Conservation (phyloP, 2,113 vertebrate species). For the Halcyon malimbica region DNA sequence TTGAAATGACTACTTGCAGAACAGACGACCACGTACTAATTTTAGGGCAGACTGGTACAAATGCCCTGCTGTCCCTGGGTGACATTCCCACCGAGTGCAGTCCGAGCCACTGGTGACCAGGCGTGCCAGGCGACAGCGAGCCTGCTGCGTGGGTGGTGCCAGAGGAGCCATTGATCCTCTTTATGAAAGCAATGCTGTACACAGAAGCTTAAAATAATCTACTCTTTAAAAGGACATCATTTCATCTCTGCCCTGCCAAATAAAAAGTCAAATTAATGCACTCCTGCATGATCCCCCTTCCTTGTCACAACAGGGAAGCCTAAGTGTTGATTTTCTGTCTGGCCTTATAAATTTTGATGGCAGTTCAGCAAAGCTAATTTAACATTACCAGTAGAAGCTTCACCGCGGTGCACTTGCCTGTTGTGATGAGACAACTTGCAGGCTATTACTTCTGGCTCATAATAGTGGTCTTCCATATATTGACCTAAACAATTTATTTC, state of each 20-base stretch:
- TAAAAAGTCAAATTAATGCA: slow-evolving; percentile 8
- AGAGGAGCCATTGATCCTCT: slow-evolving; percentile 38
- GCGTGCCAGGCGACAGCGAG: neutral
- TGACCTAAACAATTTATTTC: neutral
- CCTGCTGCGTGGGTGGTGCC: neutral
- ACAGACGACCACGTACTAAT: rapidly evolving
- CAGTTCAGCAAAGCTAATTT: neutral
- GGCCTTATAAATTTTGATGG: neutral
- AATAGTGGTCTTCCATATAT: neutral
- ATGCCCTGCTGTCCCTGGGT: rapidly evolving
- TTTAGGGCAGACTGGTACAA: neutral
- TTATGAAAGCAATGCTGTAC: neutral
- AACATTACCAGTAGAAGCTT: neutral
- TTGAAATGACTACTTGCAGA: neutral
- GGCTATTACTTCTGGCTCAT: neutral
- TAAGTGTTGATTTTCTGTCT: neutral
- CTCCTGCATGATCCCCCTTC: neutral
- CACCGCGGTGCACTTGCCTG: neutral
- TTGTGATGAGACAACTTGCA: neutral
- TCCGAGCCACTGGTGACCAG: neutral
- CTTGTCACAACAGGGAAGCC: neutral
- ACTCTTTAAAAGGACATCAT: neutral
- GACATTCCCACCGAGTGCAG: neutral
- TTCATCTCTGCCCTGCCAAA: neutral
- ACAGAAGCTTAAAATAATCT: slow-evolving; percentile 45